Evolutionary conservation across 2,888 invertebrate genomes (phyloP), one percentile per base, ranked within the genome.

Genomic region (Xylophagus ater): DNA sequence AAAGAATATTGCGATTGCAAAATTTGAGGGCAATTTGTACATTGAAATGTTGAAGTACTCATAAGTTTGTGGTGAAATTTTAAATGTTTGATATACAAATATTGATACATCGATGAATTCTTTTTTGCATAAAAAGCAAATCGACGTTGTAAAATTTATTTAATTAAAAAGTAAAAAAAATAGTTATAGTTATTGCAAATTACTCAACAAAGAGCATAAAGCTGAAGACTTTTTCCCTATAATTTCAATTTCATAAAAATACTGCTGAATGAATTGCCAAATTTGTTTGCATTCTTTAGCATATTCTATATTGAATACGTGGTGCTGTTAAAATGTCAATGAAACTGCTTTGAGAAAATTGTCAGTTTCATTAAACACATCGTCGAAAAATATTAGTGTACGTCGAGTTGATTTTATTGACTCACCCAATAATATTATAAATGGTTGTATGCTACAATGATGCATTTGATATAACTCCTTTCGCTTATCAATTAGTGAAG

Each of bases 61-160:
- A 7, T 28, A 13, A 35, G 18, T 13, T 38, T 24, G 32, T 38
- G 32, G 24, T 18, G 7, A 18, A 24, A 18, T 18, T 25, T 38
- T 13, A 32, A 25, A 14, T 32, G 38, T 6, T 12, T 26, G 10
- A 21, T 10, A 9, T 21, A 9, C 3, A 21, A 7, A 21, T 21
- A 21, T 3, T 4, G 10, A 10, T 3, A 21, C 10, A 21, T 10
- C 10, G 10, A 9, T 21, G 10, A 4, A 21, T 21, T 21, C 10
- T 9, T 21, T 21, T 3, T 7, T 9, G 10, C 21, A 21, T 21
- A 3, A 6, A 21, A 21, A 21, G 21, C 21, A 21, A 3, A 9
- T 21, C 10, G 21, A 3, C 21, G 10, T 21, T 9, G 7, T 21
- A 5, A 21, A 9, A 9, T 21, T 21, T 21, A 4, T 9, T 26